Percentiles rank a stretch among this genome's conserved stretches.
Conservation (phyloP, 2,797 vertebrate species). For the Crocidura indochinensis region DNA sequence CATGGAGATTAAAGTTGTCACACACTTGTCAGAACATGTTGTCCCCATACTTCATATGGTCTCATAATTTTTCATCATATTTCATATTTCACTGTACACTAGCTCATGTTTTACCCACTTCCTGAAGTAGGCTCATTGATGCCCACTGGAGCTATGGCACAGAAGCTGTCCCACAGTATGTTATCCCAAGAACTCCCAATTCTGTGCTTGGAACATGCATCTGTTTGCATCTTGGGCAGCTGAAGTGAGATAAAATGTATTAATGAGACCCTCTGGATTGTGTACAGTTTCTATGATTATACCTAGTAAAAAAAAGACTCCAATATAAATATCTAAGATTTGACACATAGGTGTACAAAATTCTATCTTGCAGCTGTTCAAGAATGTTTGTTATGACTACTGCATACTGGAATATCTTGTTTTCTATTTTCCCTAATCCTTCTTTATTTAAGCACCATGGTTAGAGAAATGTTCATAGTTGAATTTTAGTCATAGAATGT, state of each 20-base stretch:
- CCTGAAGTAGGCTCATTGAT: too few species aligned
- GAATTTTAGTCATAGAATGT: too few species aligned
- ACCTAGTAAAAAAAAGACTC: background rate
- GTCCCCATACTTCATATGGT: too few species aligned
- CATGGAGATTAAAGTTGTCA: too few species aligned
- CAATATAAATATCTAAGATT: background rate
- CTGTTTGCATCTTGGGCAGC: background rate
- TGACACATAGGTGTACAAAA: background rate
- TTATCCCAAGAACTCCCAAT: background rate
- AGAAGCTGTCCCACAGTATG: background rate
- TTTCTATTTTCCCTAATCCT: background rate
- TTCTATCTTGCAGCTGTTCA: background rate
- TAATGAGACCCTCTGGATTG: background rate
- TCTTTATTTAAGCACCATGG: too few species aligned
- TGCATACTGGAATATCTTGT: background rate
- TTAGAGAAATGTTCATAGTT: too few species aligned
- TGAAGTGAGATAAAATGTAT: background rate
- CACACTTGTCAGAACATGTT: too few species aligned
- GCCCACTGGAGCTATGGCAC: too few species aligned
- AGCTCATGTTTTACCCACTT: too few species aligned
- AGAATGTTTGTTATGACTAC: background rate
- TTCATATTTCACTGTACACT: too few species aligned
- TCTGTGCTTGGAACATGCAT: background rate
- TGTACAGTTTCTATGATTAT: background rate
- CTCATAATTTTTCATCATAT: too few species aligned